These are phyloP conservation scores for Cotesia glomerata DNA, from an alignment of 1,140 invertebrate genomes.

Conservation along the genomic window DNA sequence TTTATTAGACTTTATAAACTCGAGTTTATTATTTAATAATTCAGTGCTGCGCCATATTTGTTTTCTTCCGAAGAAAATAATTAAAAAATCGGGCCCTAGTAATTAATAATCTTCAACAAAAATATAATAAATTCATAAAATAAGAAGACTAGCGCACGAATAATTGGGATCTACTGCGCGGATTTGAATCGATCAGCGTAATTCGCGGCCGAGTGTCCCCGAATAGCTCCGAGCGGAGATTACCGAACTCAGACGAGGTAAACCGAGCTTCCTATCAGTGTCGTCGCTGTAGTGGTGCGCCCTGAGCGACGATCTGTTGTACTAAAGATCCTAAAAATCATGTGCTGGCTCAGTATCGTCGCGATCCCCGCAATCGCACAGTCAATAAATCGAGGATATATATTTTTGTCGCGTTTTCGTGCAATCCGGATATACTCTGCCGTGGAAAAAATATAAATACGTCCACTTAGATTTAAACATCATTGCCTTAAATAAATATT, in stretches of 20 bases:
- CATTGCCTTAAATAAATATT: too few species aligned
- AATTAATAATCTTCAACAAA: too few species aligned
- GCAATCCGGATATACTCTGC: not conserved
- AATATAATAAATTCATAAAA: too few species aligned
- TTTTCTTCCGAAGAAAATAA: too few species aligned
- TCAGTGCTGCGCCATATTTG: too few species aligned
- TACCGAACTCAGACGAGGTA: not conserved
- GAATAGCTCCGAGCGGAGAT: not conserved
- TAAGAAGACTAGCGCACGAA: not conserved
- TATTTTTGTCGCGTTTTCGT: not conserved
- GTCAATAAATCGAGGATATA: constrained; percentile 16
- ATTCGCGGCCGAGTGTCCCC: not conserved
- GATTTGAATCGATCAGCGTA: constrained; percentile 15
- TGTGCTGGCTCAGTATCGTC: constrained; percentile 51
- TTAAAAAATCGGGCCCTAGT: too few species aligned
- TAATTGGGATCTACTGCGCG: constrained; percentile 1
- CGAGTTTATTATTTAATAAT: too few species aligned
- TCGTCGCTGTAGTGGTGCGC: constrained; percentile 36
- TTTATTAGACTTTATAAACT: too few species aligned
- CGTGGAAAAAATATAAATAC: not conserved
- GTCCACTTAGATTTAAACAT: too few species aligned
- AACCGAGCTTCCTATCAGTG: not conserved
- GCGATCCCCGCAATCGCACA: constrained; percentile 43
- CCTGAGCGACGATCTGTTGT: constrained; percentile 15
- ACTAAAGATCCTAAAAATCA: constrained; percentile 41